A percentile compares a stretch with the other conserved stretches of the same genome.
Conservation (phyloP, 2,113 vertebrate species). For the Canis aureus region DNA sequence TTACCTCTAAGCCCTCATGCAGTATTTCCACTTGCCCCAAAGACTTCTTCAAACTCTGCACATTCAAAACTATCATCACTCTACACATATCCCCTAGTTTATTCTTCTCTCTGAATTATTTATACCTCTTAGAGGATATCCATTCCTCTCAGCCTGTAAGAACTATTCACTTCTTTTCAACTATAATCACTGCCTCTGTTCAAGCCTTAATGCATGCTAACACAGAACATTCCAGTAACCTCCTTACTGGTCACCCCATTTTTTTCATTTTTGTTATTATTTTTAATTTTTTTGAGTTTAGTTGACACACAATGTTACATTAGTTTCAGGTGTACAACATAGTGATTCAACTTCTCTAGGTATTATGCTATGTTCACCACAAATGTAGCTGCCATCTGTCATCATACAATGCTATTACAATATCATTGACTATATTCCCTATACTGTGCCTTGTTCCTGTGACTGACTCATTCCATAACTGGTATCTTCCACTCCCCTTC, state of each 20-base stretch:
- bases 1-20: slow-evolving; percentile 17
- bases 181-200: not conserved
- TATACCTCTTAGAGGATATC: not conserved
- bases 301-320: not conserved
- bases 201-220: not conserved
- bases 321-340: not conserved
- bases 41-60: slow-evolving; percentile 30
- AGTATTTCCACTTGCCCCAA: not conserved
- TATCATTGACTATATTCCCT: not conserved
- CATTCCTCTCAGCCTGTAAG: not conserved
- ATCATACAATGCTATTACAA: not conserved
- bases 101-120: slow-evolving; percentile 26
- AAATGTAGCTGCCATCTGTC: not conserved
- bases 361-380: not conserved
- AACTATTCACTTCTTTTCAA: not conserved
- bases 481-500: not conserved
- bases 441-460: not conserved
- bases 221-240: not conserved
- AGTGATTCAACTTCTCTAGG: not conserved
- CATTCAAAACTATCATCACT: not conserved
- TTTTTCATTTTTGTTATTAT: not conserved
- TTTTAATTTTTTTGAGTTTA: not conserved
- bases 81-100: not conserved
- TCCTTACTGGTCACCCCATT: not conserved
- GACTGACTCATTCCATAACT: not conserved